These are phyloP conservation scores for Laterallus jamaicensis DNA, from an alignment of 2,113 vertebrate genomes.

Conservation along the genomic window DNA sequence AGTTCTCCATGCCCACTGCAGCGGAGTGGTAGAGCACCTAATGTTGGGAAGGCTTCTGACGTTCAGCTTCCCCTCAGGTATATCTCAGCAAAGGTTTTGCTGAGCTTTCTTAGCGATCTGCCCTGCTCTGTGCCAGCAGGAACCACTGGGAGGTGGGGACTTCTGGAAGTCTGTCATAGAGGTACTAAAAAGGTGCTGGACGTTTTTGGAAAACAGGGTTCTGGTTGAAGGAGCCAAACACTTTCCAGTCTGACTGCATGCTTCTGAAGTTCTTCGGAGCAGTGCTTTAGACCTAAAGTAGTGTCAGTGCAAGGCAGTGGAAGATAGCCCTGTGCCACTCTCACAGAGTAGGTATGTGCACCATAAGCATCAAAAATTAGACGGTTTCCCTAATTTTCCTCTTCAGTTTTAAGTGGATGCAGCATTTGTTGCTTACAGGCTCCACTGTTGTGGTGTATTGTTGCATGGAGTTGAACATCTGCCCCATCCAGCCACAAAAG, in stretches of 20 bases:
- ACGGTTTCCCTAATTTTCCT: conserved; percentile 46
- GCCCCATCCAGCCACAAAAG: conserved; percentile 61
- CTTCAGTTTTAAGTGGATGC: conserved; percentile 22
- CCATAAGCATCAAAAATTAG: neutral
- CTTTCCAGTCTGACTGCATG: neutral
- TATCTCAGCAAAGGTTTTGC: neutral
- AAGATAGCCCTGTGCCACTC: neutral
- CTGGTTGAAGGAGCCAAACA: neutral
- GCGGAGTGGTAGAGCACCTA: neutral
- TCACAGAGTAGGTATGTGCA: neutral
- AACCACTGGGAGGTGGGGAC: neutral
- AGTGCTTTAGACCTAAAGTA: neutral
- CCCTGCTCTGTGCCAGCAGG: neutral
- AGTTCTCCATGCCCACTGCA: neutral
- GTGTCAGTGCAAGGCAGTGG: conserved; percentile 35
- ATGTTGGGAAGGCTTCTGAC: neutral
- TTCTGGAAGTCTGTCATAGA: neutral
- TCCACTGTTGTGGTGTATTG: conserved; percentile 37
- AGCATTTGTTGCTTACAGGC: conserved; percentile 20
- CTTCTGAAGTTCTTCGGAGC: neutral
- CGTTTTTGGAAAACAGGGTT: neutral
- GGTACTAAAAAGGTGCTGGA: neutral
- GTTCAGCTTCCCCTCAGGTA: neutral
- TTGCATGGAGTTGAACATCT: conserved; percentile 55
- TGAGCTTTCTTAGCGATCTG: neutral